These are phyloP conservation scores for Ptilonorhynchus violaceus DNA, from an alignment of 2,113 vertebrate species.

Conservation along the genomic window DNA sequence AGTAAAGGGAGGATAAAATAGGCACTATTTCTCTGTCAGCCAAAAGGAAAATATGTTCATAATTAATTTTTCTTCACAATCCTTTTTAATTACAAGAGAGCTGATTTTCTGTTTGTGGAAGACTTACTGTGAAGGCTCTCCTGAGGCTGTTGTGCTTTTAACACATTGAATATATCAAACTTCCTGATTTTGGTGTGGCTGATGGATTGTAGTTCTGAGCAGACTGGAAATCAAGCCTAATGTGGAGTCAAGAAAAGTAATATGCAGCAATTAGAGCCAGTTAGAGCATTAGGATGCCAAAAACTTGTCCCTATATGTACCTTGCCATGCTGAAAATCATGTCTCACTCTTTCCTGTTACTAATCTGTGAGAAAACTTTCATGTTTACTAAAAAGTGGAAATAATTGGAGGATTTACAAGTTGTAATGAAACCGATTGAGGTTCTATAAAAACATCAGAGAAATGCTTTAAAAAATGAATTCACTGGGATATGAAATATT, in stretches of 20 bases:
- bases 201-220: neutral
- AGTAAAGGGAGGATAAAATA: neutral
- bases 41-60: neutral
- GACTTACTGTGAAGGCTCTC: neutral
- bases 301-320: fast-evolving
- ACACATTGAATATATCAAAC: fast-evolving
- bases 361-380: neutral
- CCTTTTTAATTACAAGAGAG: neutral
- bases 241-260: neutral
- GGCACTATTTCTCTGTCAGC: neutral
- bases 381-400: neutral
- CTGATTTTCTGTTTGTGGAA: neutral
- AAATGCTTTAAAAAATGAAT: neutral
- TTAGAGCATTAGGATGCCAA: neutral
- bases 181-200: neutral
- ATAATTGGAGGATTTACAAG: neutral
- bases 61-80: neutral
- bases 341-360: neutral
- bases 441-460: neutral
- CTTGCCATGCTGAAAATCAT: neutral
- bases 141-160: neutral
- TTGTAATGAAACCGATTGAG: neutral
- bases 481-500: neutral
- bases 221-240: neutral
- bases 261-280: neutral